Base-by-base conservation (phyloP, 2,113 vertebrate species). In the Vimba vimba region DNA sequence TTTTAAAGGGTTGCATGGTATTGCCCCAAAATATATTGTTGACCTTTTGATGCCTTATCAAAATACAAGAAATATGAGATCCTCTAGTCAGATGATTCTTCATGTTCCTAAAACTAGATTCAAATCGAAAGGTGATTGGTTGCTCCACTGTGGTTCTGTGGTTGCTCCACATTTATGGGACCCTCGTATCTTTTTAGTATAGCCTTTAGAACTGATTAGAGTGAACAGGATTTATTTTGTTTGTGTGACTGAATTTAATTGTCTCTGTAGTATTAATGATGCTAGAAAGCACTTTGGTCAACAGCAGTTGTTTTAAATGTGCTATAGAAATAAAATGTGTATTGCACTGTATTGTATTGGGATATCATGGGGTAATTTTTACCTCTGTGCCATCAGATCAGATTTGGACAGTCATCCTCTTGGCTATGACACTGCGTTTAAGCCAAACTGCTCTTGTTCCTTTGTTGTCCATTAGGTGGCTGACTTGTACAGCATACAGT, bases 391-490 rank as follows among this genome's bases (percentile, higher is more conserved):
- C 17, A 62, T 62, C 33, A 62, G 33, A 62, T 62, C 55, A 79
- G 57, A 79, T 62, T 25, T 60, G 39, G 27, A 59, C 30, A 52
- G 17, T 71, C 25, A 57, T 62, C 36, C 68, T 23, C 68, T 39
- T 71, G 68, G 33, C 19, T 39, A 39, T 0, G 19, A 21, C 77
- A 59, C 33, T 36, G 2, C 47, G 21, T 39, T 50, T 66, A 39
- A 23, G n/a, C 10, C 4, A 57, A 47, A 33, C 15, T 39, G 30
- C 47, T 86, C 83, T 74, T 89, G 87, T 93, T 93, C 93, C 89
- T 30, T 86, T 87, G 87, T 84, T 89, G 89, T 93, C 93, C 92
- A 93, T 93, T 94, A 94, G 92, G 92, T 93, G 94, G 93, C 94
- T 94, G 89, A 92, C 92, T 94, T 94, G 93, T 91, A 89, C 94